Conservation (phyloP, 2,797 vertebrate genomes). For the Fistularia tabacaria region DNA sequence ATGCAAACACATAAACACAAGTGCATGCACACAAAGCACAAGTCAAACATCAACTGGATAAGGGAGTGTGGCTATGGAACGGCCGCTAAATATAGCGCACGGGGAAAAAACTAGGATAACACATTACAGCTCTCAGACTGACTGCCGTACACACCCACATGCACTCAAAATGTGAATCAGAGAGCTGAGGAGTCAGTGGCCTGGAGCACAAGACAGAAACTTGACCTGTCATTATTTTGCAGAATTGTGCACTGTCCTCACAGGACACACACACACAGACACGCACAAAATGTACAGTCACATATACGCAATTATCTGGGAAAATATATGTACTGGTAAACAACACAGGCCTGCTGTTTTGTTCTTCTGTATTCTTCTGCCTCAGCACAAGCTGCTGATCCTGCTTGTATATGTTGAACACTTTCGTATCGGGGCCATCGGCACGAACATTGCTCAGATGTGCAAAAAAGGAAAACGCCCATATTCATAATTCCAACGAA, state of each 20-base stretch:
- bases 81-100: slow-evolving; percentile 61
- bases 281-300: background rate
- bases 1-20: slow-evolving; percentile 3
- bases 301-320: background rate
- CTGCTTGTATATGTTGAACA: too few relatives aligned
- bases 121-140: slow-evolving; percentile 33
- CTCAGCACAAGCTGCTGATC: too few relatives aligned
- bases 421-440: too few relatives aligned
- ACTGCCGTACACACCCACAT: slow-evolving; percentile 6
- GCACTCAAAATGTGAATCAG: slow-evolving; percentile 6
- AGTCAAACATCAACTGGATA: slow-evolving; percentile 21
- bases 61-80: slow-evolving; percentile 27
- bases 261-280: background rate
- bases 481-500: too few relatives aligned
- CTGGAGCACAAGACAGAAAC: slow-evolving; percentile 15
- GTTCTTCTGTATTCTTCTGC: too few relatives aligned
- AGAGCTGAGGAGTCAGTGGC: slow-evolving; percentile 6
- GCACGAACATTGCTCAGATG: too few relatives aligned
- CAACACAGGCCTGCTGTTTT: too few relatives aligned
- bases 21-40: slow-evolving; percentile 8
- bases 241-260: background rate
- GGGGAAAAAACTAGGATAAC: slow-evolving; percentile 41
- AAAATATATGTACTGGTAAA: too few relatives aligned
- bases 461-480: too few relatives aligned
- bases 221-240: slow-evolving; percentile 26